Conservation (phyloP, 2,797 vertebrate genomes). For the Okamejei kenojei region DNA sequence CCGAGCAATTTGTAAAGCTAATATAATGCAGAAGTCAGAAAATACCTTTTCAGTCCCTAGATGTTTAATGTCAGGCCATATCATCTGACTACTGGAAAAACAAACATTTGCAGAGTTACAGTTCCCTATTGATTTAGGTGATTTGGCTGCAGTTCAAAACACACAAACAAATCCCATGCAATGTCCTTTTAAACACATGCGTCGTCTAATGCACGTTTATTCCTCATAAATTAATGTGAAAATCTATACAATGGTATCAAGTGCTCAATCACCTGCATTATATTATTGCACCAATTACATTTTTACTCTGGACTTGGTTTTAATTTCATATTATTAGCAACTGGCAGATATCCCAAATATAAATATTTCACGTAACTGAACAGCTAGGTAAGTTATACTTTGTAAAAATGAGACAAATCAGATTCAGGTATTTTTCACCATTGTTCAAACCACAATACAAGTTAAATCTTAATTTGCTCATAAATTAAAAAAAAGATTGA, state of each 20-base stretch:
- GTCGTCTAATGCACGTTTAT: background rate
- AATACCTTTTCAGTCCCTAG: background rate
- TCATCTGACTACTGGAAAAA: background rate
- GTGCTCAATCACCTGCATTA: background rate
- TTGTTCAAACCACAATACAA: background rate
- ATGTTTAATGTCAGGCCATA: background rate
- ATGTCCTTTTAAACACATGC: background rate
- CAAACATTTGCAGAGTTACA: conserved; percentile 5
- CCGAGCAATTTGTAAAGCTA: background rate
- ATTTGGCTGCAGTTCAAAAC: conserved; percentile 13
- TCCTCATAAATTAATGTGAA: background rate
- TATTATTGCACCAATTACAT: background rate
- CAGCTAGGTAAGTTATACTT: background rate
- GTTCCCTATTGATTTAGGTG: background rate
- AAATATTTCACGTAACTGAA: background rate
- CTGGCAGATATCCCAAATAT: background rate
- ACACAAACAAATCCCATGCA: conserved; percentile 9
- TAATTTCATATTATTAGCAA: background rate
- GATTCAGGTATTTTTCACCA: background rate
- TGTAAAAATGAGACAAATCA: background rate
- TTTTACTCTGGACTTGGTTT: background rate
- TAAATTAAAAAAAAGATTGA: background rate
- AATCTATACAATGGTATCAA: background rate
- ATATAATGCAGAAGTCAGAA: background rate
- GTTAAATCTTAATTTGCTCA: background rate